Evolutionary conservation across 2,888 invertebrate species (phyloP), one percentile per base, ranked within the genome.

Genomic region (Dolichopus griseipennis): DNA sequence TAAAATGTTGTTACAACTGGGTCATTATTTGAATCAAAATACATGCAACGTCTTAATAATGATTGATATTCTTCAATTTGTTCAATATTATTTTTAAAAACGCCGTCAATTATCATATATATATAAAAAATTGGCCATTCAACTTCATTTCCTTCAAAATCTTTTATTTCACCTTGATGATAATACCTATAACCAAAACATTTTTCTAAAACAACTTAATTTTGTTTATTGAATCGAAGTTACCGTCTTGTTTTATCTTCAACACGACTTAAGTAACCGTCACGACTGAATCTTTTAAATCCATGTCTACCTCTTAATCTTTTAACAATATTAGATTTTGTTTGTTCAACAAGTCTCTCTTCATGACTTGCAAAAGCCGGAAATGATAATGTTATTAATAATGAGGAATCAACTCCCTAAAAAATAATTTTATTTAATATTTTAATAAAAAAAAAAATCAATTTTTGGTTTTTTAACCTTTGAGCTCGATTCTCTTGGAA

Each of bases 361-460:
- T 98, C 97, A 75, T 99, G 99, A 0, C 97, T 96, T 1, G 96
- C 96, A 83, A 99, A 99, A 0, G 96, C 95, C 22, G 99, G 99
- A 84, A 97, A 99, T 22, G 97, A 95, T 76, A 99, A 89, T 1
- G 97, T 96, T 7, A 96, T 89, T 63, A 99, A 78, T 33, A 99
- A 84, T 1, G 97, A 91, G 0, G 92, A 89, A 83, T 99, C 99
- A 3, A 97, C 95, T 72, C 93, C 95, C 93, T 96, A 75, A 81
- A 78, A 74, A 69, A 72, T 71, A 67, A 68, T 64, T 34, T 37
- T 34, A n/a, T 34, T 37, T 12, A 41, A 41, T 41, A 62, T 33
- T 21, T 22, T 33, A 63, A 67, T 37, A 37, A 8, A 8, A 37
- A 37, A 37, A 10, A n/a, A n/a, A 12, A 41, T 12, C 5, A 27